A percentile compares a stretch with the other conserved stretches of the same genome.
Conservation (phyloP, 2,113 vertebrate species). For the Leuciscus idus region DNA sequence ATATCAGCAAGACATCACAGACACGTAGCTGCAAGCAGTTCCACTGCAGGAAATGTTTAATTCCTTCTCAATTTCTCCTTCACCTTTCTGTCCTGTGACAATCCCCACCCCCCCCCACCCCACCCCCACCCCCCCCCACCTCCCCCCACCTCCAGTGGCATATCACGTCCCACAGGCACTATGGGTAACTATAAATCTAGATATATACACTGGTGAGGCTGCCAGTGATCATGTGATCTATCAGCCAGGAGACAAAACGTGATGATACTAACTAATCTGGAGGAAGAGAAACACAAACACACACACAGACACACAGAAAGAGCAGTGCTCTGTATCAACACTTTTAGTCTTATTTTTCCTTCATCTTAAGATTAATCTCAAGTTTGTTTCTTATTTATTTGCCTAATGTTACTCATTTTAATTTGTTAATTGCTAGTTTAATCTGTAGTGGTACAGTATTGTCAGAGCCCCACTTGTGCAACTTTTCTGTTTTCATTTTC, state of each 20-base stretch:
- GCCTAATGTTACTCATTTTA: background rate
- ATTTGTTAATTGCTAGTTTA: background rate
- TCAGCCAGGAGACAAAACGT: conserved; percentile 48
- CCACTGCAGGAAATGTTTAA: background rate
- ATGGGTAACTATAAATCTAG: conserved; percentile 55
- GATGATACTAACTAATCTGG: conserved; percentile 46
- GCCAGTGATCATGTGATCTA: conserved; percentile 38
- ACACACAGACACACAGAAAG: background rate
- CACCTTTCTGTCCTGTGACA: conserved; percentile 24
- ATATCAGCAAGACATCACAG: background rate
- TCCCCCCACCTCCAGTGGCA: conserved; percentile 37
- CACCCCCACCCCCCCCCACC: too few species aligned
- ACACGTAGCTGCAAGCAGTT: conserved; percentile 9
- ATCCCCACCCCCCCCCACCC: background rate
- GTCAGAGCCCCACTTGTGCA: conserved; percentile 16
- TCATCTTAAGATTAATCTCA: too few species aligned
- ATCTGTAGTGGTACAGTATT: too few species aligned
- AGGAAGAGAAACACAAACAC: background rate
- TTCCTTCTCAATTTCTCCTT: conserved; percentile 39
- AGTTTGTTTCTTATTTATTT: background rate
- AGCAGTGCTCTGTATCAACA: background rate
- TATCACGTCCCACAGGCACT: conserved; percentile 54
- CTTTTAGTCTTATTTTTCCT: background rate
- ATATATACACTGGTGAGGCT: conserved; percentile 47
- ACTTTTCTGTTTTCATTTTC: conserved; percentile 9